phyloP scores from a whole-genome alignment of 2,797 vertebrate species.

The Schizothorax lantsangensis region DNA sequence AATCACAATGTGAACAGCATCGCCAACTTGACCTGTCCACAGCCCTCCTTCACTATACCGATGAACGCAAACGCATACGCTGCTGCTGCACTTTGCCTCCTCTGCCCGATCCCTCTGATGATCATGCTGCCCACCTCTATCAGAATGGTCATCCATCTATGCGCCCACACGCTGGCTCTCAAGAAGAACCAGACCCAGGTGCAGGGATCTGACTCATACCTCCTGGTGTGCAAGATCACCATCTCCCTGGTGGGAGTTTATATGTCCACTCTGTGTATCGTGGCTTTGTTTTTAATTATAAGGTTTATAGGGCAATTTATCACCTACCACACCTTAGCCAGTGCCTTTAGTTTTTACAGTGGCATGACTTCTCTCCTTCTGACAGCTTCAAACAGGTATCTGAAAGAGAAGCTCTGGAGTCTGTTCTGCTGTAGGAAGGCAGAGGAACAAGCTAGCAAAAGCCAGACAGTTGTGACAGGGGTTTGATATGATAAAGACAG shows the following conservation, averaged over 20 bases:
- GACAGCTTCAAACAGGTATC: constrained; percentile 56
- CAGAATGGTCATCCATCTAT: constrained; percentile 60
- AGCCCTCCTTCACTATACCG: neutral
- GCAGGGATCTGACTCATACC: constrained; percentile 59
- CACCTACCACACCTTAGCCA: neutral
- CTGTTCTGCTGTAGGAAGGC: constrained; percentile 50
- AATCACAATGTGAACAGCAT: neutral
- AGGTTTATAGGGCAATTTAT: neutral
- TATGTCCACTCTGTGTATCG: constrained; percentile 43
- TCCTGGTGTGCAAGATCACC: constrained; percentile 61
- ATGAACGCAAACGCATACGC: constrained; percentile 26
- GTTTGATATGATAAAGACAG: neutral
- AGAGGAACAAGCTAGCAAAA: constrained; percentile 21
- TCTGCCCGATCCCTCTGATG: constrained; percentile 56
- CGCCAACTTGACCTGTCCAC: neutral
- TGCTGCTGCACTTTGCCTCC: constrained; percentile 26
- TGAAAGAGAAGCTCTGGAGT: constrained; percentile 55
- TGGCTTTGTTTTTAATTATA: constrained; percentile 38
- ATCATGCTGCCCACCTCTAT: constrained; percentile 61
- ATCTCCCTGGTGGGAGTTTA: constrained; percentile 60
- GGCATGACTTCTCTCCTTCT: constrained; percentile 53
- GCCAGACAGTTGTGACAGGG: constrained; percentile 30
- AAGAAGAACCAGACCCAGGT: constrained; percentile 56
- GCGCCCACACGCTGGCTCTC: constrained; percentile 53
- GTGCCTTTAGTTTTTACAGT: constrained; percentile 55